Base-by-base conservation (phyloP, 2,888 invertebrate genomes). In the Sicus ferrugineus region DNA sequence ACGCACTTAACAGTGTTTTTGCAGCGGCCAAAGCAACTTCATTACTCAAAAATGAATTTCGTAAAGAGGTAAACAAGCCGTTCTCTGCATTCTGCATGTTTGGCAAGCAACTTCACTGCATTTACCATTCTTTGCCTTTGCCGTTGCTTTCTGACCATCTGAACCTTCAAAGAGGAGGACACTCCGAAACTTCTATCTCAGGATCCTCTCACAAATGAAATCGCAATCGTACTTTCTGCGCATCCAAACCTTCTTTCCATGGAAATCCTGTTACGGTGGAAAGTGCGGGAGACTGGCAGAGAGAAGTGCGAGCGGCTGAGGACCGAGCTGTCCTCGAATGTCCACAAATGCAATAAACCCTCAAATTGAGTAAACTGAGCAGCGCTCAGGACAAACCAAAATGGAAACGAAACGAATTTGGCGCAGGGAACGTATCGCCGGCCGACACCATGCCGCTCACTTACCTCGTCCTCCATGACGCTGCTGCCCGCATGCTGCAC, bases 381-480 rank as follows among this genome's bases (percentile, higher is more conserved):
- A 54, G 14, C 16, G 52, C 16, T 23, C 42, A 62, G 14, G 48
- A 48, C 46, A 62, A 26, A n/a, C 19, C 6, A 19, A 50, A 63
- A 21, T 30, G 21, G 48, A 30, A 50, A 63, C 50, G 42, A 61
- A 42, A 46, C 38, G 42, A 46, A 42, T 38, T 23, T 28, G 28
- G 16, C 28, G n/a, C n/a, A 7, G 28, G 48, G 14, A 30, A 7
- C 48, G 26, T 65, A 16, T 4, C n/a, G 19, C 42, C 16, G 34
- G 7, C 5, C 23, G 65, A 34, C 42, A 31, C n/a, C 30, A 19
- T 19, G 30, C 7, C n/a, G 26, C 42, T 42, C 23, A 77, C 78
- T 80, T 77, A 85, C 85, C 83, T 85, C 85, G 75, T 85, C 84
- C 70, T 85, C 84, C 81, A 84, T 83, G 67, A 84, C 79, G 75